Percentiles rank a stretch among this genome's conserved stretches.
These are phyloP conservation scores for Hypocryptadius cinnamomeus DNA, from an alignment of 2,113 vertebrate species.

Conservation along the genomic window DNA sequence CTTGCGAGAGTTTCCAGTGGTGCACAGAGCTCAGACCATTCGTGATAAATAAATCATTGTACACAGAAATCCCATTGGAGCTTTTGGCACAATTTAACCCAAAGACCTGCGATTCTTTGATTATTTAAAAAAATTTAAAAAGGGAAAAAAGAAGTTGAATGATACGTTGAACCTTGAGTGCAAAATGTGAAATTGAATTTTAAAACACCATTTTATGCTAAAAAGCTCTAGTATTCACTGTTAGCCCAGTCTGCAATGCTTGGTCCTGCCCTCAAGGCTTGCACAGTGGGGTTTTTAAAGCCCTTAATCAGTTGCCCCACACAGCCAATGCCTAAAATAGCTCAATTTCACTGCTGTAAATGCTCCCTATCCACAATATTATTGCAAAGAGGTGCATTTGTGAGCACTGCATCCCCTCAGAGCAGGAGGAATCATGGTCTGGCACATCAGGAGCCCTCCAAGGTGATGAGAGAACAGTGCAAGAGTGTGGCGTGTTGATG, in stretches of 20 bases:
- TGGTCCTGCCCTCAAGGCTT: background rate
- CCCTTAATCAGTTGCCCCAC: background rate
- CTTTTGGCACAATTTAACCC: background rate
- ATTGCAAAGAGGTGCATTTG: background rate
- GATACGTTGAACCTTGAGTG: background rate
- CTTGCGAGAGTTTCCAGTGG: background rate
- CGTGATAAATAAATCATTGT: background rate
- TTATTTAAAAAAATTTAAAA: background rate
- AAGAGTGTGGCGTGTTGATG: background rate
- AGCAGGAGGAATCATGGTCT: background rate
- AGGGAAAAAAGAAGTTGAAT: fast-evolving
- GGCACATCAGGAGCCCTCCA: background rate
- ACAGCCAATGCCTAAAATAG: background rate
- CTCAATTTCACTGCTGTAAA: background rate
- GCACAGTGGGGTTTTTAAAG: background rate
- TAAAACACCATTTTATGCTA: background rate
- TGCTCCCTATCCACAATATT: fast-evolving
- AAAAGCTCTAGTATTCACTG: background rate
- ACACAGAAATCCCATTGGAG: background rate
- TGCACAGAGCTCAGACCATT: background rate
- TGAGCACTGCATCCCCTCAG: background rate
- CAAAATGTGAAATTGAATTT: background rate
- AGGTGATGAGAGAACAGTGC: background rate
- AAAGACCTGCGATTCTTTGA: background rate
- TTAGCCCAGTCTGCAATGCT: background rate